These are phyloP conservation scores for Semnornis frantzii DNA, from an alignment of 2,113 vertebrate genomes.

Conservation along the genomic window DNA sequence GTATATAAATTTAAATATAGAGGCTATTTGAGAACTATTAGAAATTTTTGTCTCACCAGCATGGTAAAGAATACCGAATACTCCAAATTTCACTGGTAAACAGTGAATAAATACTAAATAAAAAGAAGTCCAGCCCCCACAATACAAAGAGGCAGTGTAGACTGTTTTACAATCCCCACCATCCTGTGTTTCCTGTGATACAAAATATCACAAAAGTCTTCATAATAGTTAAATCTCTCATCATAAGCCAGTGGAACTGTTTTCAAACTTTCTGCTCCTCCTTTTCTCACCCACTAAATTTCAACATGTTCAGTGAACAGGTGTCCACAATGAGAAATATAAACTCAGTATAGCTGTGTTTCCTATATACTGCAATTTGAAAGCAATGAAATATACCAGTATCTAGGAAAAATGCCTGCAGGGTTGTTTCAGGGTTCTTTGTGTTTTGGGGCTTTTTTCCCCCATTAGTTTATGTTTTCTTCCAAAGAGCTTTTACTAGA, in stretches of 20 bases:
- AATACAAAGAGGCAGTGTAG: neutral
- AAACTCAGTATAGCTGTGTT: neutral
- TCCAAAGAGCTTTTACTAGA: neutral
- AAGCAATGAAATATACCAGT: neutral
- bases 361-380: neutral
- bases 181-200: neutral
- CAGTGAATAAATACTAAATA: neutral
- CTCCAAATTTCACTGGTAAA: neutral
- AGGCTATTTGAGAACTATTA: neutral
- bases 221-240: neutral
- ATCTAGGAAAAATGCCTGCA: neutral
- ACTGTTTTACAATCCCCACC: neutral
- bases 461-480: neutral
- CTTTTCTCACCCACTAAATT: neutral
- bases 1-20: neutral
- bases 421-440: neutral
- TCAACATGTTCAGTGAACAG: neutral
- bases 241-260: neutral
- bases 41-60: neutral
- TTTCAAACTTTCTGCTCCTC: neutral
- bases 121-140: neutral
- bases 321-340: neutral
- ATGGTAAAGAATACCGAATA: neutral
- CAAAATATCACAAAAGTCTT: neutral
- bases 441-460: fast-evolving